Percentiles rank a stretch among this genome's conserved stretches.
Conservation (phyloP, 2,113 vertebrate species). For the Nicator chloris region DNA sequence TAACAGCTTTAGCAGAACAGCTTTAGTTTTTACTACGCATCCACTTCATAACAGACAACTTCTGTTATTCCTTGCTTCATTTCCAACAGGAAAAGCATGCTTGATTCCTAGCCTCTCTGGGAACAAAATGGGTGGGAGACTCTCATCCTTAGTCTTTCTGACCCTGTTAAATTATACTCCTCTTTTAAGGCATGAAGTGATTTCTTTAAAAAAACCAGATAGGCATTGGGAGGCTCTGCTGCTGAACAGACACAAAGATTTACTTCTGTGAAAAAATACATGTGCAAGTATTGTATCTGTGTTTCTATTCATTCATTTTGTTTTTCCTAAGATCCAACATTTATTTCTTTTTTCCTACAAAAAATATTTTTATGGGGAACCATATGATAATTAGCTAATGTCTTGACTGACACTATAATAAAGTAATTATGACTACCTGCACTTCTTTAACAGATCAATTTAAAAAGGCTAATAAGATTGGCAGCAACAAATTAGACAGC, state of each 20-base stretch:
- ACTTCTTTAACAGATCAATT: background rate
- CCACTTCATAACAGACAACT: background rate
- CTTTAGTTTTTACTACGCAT: background rate
- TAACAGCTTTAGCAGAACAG: background rate
- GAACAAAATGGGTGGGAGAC: background rate
- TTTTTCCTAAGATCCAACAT: background rate
- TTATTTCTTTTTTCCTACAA: background rate
- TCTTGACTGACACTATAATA: background rate
- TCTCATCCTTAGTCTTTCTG: background rate
- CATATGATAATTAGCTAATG: background rate
- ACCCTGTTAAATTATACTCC: background rate
- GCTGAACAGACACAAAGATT: background rate
- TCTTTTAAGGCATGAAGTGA: background rate
- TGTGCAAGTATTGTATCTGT: accelerated
- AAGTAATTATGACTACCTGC: background rate
- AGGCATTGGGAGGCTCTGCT: background rate
- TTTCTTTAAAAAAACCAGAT: background rate
- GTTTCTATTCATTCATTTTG: background rate
- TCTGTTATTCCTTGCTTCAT: background rate
- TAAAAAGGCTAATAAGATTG: background rate
- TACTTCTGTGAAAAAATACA: background rate
- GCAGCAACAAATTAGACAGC: background rate
- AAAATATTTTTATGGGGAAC: background rate
- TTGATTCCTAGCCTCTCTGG: background rate
- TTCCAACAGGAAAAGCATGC: background rate